Evolutionary conservation across 2,888 invertebrate species (phyloP), one percentile per base, ranked within the genome.

Genomic region (Pseudoips prasinana): DNA sequence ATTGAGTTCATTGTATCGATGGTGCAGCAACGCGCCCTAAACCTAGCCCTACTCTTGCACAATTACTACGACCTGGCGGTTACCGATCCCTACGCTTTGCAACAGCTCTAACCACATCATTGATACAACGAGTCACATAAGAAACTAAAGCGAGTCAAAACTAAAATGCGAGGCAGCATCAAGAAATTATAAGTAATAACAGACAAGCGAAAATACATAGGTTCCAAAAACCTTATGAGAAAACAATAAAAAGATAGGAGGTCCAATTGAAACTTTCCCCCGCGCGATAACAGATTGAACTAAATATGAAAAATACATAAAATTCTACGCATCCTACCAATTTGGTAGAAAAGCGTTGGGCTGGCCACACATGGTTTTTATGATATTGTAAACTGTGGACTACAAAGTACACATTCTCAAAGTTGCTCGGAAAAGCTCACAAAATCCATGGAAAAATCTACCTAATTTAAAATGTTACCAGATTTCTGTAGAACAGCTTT

Each of bases 211-310:
- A 59, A 64, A 68, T 14, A 14, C 5, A 14, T 49, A 50, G 58
- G 59, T 41, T 51, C 58, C 28, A 58, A 65, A 66, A 64, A 50
- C 48, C 58, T 54, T 54, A 64, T 63, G 55, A 59, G 47, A 39
- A 58, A 48, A 58, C 26, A 47, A 45, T 45, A 41, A 32, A 44
- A 48, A 49, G 27, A 33, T 30, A 56, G 57, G 46, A 44, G 60
- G 60, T 61, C 52, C 54, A 69, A 52, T 56, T 58, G 59, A 69
- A 68, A 69, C 69, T 62, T 66, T 65, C 64, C 67, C 69, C 75
- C 63, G 43, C 34, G 42, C 41, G 35, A 45, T 42, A 49, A 56
- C 41, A 33, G 37, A 56, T 49, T 43, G 33, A 58, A 60, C 48
- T 48, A 55, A 66, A 59, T 45, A 55, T 52, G 49, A 51, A 56